Conservation (phyloP, 2,113 vertebrate species). For the Helogale parvula region DNA sequence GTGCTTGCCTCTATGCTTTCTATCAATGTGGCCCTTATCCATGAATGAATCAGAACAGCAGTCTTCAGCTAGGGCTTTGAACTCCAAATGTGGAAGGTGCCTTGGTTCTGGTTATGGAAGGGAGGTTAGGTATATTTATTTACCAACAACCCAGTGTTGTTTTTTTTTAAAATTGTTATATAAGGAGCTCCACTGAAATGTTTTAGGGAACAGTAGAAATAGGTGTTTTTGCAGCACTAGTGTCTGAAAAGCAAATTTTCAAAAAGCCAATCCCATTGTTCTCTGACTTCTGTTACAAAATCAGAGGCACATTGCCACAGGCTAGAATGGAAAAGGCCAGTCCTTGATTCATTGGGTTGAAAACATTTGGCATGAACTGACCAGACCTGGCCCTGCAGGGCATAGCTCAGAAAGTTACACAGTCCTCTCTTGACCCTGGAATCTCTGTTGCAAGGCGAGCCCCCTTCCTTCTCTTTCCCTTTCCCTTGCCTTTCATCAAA, state of each 20-base stretch:
- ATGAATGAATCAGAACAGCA: not conserved
- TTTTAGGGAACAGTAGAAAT: not conserved
- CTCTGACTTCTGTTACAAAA: slow-evolving; percentile 28
- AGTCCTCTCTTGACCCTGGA: not conserved
- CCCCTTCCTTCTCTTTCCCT: not conserved
- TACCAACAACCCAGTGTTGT: not conserved
- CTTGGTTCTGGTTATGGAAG: not conserved
- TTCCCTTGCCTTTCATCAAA: not conserved
- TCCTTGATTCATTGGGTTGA: not conserved
- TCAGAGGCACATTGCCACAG: slow-evolving; percentile 16
- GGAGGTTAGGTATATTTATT: not conserved
- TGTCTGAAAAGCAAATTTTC: not conserved
- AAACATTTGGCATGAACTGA: slow-evolving; percentile 37
- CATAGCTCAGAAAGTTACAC: not conserved
- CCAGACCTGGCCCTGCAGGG: not conserved
- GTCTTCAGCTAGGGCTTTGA: not conserved
- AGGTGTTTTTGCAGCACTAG: not conserved
- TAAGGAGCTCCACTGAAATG: not conserved
- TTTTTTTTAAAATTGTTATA: too few relatives aligned
- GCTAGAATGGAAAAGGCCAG: not conserved
- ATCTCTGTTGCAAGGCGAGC: not conserved
- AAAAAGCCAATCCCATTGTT: slow-evolving; percentile 6
- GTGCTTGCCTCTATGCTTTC: not conserved
- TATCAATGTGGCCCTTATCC: not conserved
- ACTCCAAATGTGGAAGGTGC: not conserved